Base-by-base conservation (phyloP, 92 coral and sea anemone species). In the Virgularia gustaviana region DNA sequence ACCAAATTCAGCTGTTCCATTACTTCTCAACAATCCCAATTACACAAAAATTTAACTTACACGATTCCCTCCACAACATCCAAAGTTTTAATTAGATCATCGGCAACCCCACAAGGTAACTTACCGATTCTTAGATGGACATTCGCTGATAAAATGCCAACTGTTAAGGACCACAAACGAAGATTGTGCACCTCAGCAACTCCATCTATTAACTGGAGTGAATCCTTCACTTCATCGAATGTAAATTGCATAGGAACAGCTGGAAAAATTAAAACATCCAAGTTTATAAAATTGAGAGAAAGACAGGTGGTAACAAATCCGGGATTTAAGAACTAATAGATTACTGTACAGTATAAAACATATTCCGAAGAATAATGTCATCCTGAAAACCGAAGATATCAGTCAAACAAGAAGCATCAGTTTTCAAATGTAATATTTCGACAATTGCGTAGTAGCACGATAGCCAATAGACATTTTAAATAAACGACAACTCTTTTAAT, bases 61-160 rank as follows among this genome's bases (percentile, higher is more conserved):
- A n/a, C n/a, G n/a, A n/a, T n/a, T n/a, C n/a, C 13, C 13, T 22
- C n/a, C 2, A 43, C 13, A 13, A 43, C n/a, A 16, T 43, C 5
- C n/a, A 43, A 43, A 43, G 20, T 22, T 4, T 43, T 16, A 43
- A 13, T 43, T 43, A 13, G 13, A 3, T 22, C 1, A 13, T 4
- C 2, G 51, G 20, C n/a, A 43, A 43, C 20, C 15, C 62, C 27
- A 10, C 16, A 2, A 12, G 24, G 19, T 20, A 23, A 65, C 73
- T 24, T 66, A 66, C 73, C 73, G 34, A 66, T 66, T 20, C 33
- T 56, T 44, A 66, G 28, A 30, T 66, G 73, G 27, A 44, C 73
- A 35, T 66, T 66, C 33, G 25, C 73, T 42, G 73, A 56, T 35
- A 66, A 30, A 9, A 66, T 56, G 22, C 47, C 73, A 34, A 66